phyloP scores from a whole-genome alignment of 2,888 invertebrate genomes.

The Rhingia rostrata region DNA sequence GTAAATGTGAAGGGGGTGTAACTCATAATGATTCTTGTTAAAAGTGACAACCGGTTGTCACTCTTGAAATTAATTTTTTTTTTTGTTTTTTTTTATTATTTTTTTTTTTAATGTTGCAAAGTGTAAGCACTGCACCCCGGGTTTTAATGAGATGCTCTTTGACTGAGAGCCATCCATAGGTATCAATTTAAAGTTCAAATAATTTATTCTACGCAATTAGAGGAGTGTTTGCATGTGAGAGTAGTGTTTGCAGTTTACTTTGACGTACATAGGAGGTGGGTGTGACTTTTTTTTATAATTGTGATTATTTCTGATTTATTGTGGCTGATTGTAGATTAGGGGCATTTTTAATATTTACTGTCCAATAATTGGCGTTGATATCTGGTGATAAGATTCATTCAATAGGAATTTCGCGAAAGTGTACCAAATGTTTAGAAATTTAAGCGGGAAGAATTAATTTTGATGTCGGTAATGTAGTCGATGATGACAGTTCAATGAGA shows the following conservation, averaged over 20 bases:
- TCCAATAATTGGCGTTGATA: no score
- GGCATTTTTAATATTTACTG: no score
- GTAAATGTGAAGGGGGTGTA: no score
- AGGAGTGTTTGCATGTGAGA: neutral
- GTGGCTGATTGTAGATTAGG: no score
- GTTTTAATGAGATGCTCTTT: neutral
- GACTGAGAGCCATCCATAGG: neutral
- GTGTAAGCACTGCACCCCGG: neutral
- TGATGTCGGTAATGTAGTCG: no score
- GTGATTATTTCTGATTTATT: neutral
- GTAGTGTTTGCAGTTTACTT: neutral
- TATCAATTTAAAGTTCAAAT: conserved; percentile 1
- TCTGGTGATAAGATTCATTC: no score
- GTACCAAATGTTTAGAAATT: no score
- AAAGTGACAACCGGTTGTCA: neutral
- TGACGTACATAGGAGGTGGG: neutral
- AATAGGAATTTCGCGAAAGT: no score
- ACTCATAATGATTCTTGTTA: neutral
- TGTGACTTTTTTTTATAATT: neutral
- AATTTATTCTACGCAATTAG: neutral
- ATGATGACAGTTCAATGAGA: no score
- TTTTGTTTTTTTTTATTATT: neutral
- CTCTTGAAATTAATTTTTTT: neutral
- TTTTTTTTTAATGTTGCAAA: neutral
- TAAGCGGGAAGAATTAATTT: no score